These are phyloP conservation scores for Ataeniobius toweri DNA, from an alignment of 2,797 vertebrate species.

Conservation along the genomic window DNA sequence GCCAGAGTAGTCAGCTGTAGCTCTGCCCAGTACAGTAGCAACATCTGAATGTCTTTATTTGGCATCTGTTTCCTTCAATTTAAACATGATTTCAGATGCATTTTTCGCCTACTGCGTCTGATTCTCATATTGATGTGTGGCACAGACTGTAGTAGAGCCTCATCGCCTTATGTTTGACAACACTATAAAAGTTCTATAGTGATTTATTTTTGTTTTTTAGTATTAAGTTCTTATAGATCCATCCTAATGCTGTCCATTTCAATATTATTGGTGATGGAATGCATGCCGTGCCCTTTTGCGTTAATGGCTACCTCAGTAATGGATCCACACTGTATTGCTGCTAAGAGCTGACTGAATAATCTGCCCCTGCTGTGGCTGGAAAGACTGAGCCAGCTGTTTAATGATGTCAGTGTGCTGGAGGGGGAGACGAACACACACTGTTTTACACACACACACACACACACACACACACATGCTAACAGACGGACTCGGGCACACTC, in stretches of 20 bases:
- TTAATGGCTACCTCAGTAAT: constrained; percentile 78
- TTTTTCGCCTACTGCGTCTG: constrained; percentile 62
- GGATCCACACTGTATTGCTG: constrained; percentile 78
- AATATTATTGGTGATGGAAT: constrained; percentile 75
- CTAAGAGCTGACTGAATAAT: constrained; percentile 82
- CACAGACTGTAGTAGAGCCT: constrained; percentile 35
- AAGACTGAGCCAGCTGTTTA: constrained; percentile 83
- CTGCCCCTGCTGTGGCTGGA: constrained; percentile 80
- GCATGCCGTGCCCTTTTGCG: constrained; percentile 70
- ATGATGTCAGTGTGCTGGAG: constrained; percentile 79
- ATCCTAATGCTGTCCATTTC: constrained; percentile 74
- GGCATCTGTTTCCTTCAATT: constrained; percentile 78
- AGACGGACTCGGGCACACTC: constrained; percentile 46
- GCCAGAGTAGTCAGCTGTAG: constrained; percentile 76
- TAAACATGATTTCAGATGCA: constrained; percentile 67
- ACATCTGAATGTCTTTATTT: constrained; percentile 78
- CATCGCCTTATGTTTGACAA: constrained; percentile 47
- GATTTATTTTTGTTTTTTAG: constrained; percentile 42
- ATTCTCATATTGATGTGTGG: constrained; percentile 63
- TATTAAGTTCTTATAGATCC: constrained; percentile 77
- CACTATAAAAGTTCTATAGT: constrained; percentile 38
- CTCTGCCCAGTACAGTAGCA: constrained; percentile 80
- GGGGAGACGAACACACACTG: constrained; percentile 56
- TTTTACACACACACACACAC: not conserved
- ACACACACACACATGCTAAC: constrained; percentile 14